phyloP scores from a whole-genome alignment of 1,140 invertebrate genomes.

The Sitobion miscanthi region DNA sequence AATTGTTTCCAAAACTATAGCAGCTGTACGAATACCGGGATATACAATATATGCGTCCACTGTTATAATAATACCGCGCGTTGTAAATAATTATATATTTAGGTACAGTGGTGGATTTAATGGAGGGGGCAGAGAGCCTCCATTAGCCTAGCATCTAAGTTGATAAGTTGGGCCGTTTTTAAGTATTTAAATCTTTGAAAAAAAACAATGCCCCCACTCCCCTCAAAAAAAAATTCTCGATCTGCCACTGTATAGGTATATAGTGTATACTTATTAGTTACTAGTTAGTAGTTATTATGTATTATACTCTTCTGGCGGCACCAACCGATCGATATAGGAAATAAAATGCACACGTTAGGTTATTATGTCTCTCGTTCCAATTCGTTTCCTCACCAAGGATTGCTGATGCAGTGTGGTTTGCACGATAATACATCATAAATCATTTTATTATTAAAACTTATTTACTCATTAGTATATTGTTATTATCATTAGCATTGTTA shows the following conservation, averaged over 20 bases:
- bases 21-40: not conserved
- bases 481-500: not conserved
- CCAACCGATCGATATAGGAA: not conserved
- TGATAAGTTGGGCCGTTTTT: no score
- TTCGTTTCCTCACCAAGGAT: no score
- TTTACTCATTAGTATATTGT: not conserved
- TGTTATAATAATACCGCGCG: not conserved
- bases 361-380: not conserved
- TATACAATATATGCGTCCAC: no score
- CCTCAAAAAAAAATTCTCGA: no score
- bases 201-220: no score
- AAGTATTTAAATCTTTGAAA: no score
- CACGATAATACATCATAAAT: not conserved
- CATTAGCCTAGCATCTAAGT: no score
- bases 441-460: no score
- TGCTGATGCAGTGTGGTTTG: not conserved
- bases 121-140: no score
- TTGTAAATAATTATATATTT: not conserved
- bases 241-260: no score
- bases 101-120: no score
- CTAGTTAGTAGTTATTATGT: not conserved
- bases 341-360: not conserved
- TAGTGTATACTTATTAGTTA: no score
- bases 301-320: not conserved
- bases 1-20: not conserved